Conservation (phyloP, 2,797 vertebrate species). For the Gymnoscopelus microlampas region DNA sequence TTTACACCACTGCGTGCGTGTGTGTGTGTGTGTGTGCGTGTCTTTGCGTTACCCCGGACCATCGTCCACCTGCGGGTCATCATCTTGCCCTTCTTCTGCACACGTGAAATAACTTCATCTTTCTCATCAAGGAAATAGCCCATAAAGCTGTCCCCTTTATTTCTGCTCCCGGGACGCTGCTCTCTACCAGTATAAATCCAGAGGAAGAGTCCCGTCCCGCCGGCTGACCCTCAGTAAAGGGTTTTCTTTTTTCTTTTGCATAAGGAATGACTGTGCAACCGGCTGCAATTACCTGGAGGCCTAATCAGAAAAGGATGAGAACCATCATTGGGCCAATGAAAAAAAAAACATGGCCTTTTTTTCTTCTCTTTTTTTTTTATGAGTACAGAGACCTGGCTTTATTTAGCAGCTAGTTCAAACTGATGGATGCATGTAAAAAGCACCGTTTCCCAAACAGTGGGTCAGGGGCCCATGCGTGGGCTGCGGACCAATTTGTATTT, state of each 20-base stretch:
- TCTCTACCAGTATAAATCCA: slow-evolving; percentile 26
- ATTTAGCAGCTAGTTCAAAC: background rate
- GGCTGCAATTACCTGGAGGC: slow-evolving; percentile 18
- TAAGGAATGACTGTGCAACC: slow-evolving; percentile 15
- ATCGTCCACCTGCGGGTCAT: slow-evolving; percentile 41
- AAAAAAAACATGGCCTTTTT: slow-evolving; percentile 46
- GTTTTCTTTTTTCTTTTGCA: background rate
- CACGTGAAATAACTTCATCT: slow-evolving; percentile 34
- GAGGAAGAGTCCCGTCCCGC: slow-evolving; percentile 13
- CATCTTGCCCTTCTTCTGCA: slow-evolving; percentile 22
- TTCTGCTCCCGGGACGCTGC: slow-evolving; percentile 15
- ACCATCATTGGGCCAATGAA: slow-evolving; percentile 14
- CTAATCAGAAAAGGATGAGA: slow-evolving; percentile 6
- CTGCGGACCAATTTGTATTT: too few species aligned
- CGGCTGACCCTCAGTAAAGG: background rate
- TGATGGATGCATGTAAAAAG: background rate
- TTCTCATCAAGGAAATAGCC: slow-evolving; percentile 38
- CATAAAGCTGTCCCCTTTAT: slow-evolving; percentile 33
- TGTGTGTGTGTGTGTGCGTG: background rate
- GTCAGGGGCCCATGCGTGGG: too few species aligned
- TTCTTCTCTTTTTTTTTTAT: background rate
- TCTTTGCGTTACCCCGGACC: slow-evolving; percentile 27
- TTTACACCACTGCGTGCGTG: slow-evolving; percentile 2
- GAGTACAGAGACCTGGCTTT: background rate
- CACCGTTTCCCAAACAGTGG: too few species aligned